These are phyloP conservation scores for Chlorodrepanis virens DNA, from an alignment of 2,113 vertebrate species.

Conservation along the genomic window DNA sequence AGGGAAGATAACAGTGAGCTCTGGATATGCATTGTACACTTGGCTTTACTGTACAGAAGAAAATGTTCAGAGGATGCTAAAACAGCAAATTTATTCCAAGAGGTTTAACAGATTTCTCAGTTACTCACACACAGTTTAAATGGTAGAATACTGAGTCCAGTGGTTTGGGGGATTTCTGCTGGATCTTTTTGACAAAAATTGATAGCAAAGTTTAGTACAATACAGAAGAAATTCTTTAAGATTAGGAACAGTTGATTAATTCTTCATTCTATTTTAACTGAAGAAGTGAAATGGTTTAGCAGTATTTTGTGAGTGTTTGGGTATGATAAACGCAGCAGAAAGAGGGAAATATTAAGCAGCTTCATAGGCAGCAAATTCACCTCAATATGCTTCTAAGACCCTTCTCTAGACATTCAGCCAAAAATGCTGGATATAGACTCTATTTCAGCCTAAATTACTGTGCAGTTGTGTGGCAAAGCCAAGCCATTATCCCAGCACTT, in stretches of 20 bases:
- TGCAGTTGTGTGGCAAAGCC: neutral
- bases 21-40: neutral
- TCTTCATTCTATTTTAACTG: neutral
- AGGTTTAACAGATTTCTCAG: neutral
- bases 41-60: neutral
- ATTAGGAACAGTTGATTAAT: neutral
- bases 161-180: neutral
- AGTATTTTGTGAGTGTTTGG: neutral
- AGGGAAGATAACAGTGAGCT: neutral
- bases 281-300: neutral
- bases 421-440: neutral
- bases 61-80: neutral
- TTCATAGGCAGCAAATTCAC: neutral
- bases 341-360: neutral
- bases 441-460: neutral
- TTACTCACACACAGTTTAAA: neutral
- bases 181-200: neutral
- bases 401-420: neutral
- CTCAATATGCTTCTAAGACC: neutral
- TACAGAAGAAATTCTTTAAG: neutral
- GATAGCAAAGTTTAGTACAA: neutral
- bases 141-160: neutral
- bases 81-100: neutral
- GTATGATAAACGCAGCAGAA: neutral
- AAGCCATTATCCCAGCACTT: neutral